A percentile compares a stretch with the other conserved stretches of the same genome.
Conservation (phyloP, 2,113 vertebrate species). For the Caloenas nicobarica region DNA sequence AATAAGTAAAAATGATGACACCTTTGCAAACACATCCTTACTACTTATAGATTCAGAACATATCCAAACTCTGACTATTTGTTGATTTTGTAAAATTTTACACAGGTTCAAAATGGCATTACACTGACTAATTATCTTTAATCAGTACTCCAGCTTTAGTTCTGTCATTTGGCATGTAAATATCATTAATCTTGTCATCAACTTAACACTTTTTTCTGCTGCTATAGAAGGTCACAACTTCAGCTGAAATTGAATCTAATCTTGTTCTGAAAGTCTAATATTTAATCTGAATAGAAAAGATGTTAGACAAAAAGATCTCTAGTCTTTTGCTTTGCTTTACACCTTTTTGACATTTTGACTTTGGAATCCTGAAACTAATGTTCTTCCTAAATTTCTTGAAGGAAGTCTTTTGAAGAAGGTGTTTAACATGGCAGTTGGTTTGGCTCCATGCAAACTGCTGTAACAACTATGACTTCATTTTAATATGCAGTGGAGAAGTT, state of each 20-base stretch:
- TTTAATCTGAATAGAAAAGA: not conserved
- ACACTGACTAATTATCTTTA: slow-evolving; percentile 55
- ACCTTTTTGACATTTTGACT: not conserved
- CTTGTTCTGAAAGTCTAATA: slow-evolving; percentile 28
- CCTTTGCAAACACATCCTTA: not conserved
- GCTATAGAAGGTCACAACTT: slow-evolving; percentile 38
- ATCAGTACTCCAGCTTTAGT: slow-evolving; percentile 53
- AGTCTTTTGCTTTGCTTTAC: not conserved
- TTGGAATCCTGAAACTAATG: not conserved
- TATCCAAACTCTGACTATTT: slow-evolving; percentile 36
- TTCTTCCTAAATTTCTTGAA: not conserved
- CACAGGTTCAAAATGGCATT: slow-evolving; percentile 50
- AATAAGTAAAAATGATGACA: not conserved
- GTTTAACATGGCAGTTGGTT: not conserved
- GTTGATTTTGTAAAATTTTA: slow-evolving; percentile 54
- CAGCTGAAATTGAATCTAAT: not conserved
- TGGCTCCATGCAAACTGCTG: not conserved
- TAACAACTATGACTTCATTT: not conserved
- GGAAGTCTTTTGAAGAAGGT: not conserved
- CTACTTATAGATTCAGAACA: slow-evolving; percentile 30
- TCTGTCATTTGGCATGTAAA: slow-evolving; percentile 66
- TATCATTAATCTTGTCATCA: slow-evolving; percentile 64
- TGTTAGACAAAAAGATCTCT: not conserved
- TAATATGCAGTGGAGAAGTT: not conserved
- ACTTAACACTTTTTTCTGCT: slow-evolving; percentile 19